Evolutionary conservation across 2,888 invertebrate species (phyloP), one percentile per base, ranked within the genome.

Genomic region (Drosophila diplacantha): DNA sequence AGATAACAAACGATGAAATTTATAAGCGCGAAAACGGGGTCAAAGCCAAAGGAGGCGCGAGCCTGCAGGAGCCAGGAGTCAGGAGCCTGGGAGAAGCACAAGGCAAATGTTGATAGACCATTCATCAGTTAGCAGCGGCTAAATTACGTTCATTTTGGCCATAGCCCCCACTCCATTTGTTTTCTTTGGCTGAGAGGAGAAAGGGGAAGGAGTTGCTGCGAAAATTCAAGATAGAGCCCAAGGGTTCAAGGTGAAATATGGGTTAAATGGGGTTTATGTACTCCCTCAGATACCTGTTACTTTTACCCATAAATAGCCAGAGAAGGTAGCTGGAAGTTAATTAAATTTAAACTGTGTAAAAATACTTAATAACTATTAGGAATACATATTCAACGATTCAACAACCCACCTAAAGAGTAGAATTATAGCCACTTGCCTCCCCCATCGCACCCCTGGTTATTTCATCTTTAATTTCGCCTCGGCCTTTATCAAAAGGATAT

Each of bases 1-100:
- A 71, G 75, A 62, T 75, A 82, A 74, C 80, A 71, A 82, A 77
- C 60, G 66, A 43, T 57, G 61, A 66, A 68, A 71, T 69, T 62
- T 67, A 65, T 69, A 51, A 63, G 59, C 57, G 54, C 52, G 41
- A 50, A 75, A 81, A 72, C 68, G 70, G 52, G 78, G 71, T 76
- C 71, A 76, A 73, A 68, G 57, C 35, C 35, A 11, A 26, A 24
- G 39, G 16, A 39, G 47, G 24, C 29, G 39, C 54, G 22, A 16
- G 26, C 16, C 26, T 14, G 8, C 7, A 34, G 44, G 38, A 37
- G 43, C 16, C 43, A 34, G 37, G 16, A 37, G 34, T 5, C 22
- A 34, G 49, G 24, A 18, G 16, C 18, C 34, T 31, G 29, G 18
- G 14, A 26, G 46, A 22, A 29, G 34, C 24, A 26, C 14, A 31